Conservation (phyloP, 2,888 invertebrate species). For the Brassicogethes aeneus region DNA sequence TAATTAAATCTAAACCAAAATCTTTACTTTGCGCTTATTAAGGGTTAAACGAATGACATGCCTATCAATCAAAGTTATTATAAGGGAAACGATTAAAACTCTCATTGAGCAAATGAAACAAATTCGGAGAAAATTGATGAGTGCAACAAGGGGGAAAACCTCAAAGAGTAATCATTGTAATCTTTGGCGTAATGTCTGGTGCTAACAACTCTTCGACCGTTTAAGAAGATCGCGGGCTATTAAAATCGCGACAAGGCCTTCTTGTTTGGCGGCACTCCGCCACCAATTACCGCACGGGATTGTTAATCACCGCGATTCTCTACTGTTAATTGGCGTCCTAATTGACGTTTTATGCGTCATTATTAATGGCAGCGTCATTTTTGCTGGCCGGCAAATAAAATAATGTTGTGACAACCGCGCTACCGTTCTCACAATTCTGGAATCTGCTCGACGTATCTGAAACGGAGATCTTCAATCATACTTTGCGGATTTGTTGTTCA, state of each 20-base stretch:
- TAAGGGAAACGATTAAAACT: background rate
- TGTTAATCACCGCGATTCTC: slow-evolving; percentile 38
- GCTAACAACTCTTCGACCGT: slow-evolving; percentile 42
- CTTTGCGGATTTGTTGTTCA: too few relatives aligned
- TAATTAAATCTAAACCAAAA: too few relatives aligned
- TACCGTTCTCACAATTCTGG: slow-evolving; percentile 1
- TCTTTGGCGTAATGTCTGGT: slow-evolving; percentile 40
- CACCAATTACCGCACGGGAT: slow-evolving; percentile 29
- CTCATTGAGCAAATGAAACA: background rate
- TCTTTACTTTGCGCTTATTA: too few relatives aligned
- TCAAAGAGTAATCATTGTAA: slow-evolving; percentile 40
- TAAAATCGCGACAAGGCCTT: slow-evolving; percentile 37
- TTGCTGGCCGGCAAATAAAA: background rate
- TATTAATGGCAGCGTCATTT: slow-evolving; percentile 26
- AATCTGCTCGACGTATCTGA: background rate
- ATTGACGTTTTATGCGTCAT: slow-evolving; percentile 35
- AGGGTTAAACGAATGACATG: too few relatives aligned
- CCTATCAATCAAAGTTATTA: too few relatives aligned
- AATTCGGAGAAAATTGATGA: slow-evolving; percentile 37
- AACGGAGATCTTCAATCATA: background rate
- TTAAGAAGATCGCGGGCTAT: slow-evolving; percentile 42
- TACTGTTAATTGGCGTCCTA: slow-evolving; percentile 37
- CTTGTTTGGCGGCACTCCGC: slow-evolving; percentile 25
- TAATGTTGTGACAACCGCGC: background rate
- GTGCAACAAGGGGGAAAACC: slow-evolving; percentile 39